Evolutionary conservation across 2,113 vertebrate species (phyloP).

Genomic region (Geococcyx californianus): DNA sequence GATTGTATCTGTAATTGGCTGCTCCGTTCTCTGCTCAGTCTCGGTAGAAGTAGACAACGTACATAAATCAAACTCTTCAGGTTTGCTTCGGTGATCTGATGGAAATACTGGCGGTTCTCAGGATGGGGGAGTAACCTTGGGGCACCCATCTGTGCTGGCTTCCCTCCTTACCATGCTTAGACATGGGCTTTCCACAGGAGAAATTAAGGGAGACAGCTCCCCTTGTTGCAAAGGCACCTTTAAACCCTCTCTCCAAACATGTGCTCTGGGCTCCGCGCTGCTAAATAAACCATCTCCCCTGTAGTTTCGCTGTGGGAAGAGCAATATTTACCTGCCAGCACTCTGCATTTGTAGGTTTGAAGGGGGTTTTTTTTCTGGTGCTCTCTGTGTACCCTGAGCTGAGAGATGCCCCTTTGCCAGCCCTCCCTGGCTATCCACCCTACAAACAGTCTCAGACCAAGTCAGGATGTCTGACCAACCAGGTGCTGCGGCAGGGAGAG

Average conservation of each 20-base stretch:
- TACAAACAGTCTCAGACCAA: neutral
- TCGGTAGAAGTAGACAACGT: neutral
- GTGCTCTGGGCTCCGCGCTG: neutral
- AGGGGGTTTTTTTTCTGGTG: neutral
- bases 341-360: neutral
- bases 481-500: neutral
- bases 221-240: neutral
- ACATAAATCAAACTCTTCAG: conserved; percentile 26
- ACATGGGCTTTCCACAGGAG: neutral
- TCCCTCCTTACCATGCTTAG: neutral
- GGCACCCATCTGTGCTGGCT: fast-evolving
- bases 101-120: neutral
- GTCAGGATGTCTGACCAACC: neutral
- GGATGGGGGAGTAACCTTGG: neutral
- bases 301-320: neutral
- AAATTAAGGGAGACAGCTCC: neutral
- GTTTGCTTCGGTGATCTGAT: neutral
- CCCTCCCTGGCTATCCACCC: neutral
- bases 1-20: conserved; percentile 1
- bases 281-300: neutral
- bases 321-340: neutral
- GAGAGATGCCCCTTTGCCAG: neutral
- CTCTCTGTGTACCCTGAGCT: neutral
- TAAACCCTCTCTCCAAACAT: neutral
- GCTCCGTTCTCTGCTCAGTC: neutral